Evolutionary conservation across 37 sponge, comb jelly and placozoan genomes (phyloP).

Genomic region (Cliona cf. orientalis): DNA sequence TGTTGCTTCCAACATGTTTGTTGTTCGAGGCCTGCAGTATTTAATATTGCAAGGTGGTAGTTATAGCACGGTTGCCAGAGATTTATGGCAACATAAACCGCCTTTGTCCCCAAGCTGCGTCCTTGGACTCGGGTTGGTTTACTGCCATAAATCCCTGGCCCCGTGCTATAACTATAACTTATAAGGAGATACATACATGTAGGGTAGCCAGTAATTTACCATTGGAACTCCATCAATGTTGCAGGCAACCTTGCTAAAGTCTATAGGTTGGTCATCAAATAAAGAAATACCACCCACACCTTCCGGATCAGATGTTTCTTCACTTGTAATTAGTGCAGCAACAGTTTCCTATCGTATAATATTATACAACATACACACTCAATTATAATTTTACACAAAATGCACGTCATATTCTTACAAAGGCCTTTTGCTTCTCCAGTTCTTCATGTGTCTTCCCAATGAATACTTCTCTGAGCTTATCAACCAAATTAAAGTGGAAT

Average conservation of each 20-base stretch:
- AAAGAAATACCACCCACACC: conserved; percentile 74
- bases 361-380: not conserved
- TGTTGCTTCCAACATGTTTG: too few relatives aligned
- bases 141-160: too few relatives aligned
- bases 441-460: conserved; percentile 81
- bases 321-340: conserved; percentile 60
- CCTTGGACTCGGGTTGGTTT: too few relatives aligned
- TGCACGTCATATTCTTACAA: conserved; percentile 53
- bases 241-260: conserved; percentile 53
- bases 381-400: not conserved
- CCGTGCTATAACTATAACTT: too few relatives aligned
- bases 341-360: conserved; percentile 61
- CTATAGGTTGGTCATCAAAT: conserved; percentile 58
- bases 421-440: conserved; percentile 82
- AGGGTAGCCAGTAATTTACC: too few relatives aligned
- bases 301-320: not conserved
- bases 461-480: conserved; percentile 78
- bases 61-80: too few relatives aligned
- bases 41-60: too few relatives aligned
- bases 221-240: conserved; percentile 55
- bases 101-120: too few relatives aligned
- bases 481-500: conserved; percentile 82
- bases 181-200: too few relatives aligned
- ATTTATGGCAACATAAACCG: too few relatives aligned
- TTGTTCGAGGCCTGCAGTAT: too few relatives aligned